phyloP scores from a whole-genome alignment of 2,113 vertebrate genomes.

The Petrocephalus microphthalmus region DNA sequence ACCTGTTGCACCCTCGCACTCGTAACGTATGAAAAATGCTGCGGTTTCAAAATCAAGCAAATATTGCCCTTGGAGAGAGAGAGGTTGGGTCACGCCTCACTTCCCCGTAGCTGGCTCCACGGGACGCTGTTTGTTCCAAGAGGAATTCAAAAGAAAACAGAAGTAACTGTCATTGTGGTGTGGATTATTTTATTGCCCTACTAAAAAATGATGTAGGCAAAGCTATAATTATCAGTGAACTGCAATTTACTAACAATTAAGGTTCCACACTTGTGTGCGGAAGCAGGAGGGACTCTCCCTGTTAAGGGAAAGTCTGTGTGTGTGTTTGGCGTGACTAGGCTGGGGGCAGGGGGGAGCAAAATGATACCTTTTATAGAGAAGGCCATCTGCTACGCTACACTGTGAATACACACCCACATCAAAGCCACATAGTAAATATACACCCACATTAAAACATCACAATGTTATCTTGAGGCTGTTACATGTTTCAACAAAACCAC shows the following conservation, averaged over 20 bases:
- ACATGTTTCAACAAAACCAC: background rate
- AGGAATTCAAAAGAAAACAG: slow-evolving; percentile 19
- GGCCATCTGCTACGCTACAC: background rate
- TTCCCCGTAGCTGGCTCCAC: background rate
- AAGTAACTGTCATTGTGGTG: slow-evolving; percentile 18
- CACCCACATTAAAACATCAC: slow-evolving; percentile 7
- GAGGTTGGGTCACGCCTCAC: background rate
- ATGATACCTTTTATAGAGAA: background rate
- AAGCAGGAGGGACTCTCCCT: background rate
- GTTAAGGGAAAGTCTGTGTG: background rate
- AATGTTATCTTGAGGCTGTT: background rate
- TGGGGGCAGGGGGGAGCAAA: background rate
- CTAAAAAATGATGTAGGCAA: slow-evolving; percentile 32
- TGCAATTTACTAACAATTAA: slow-evolving; percentile 43
- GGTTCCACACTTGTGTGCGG: background rate
- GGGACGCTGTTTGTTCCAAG: slow-evolving; percentile 15
- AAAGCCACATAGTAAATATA: background rate
- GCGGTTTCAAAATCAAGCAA: background rate
- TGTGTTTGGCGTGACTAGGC: background rate
- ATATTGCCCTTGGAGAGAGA: background rate
- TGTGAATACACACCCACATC: background rate
- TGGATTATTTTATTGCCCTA: slow-evolving; percentile 32
- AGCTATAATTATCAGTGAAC: slow-evolving; percentile 38
- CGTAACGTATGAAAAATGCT: background rate
- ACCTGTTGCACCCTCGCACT: background rate